phyloP scores from a whole-genome alignment of 2,797 vertebrate species.

The Rhinatrema bivittatum region DNA sequence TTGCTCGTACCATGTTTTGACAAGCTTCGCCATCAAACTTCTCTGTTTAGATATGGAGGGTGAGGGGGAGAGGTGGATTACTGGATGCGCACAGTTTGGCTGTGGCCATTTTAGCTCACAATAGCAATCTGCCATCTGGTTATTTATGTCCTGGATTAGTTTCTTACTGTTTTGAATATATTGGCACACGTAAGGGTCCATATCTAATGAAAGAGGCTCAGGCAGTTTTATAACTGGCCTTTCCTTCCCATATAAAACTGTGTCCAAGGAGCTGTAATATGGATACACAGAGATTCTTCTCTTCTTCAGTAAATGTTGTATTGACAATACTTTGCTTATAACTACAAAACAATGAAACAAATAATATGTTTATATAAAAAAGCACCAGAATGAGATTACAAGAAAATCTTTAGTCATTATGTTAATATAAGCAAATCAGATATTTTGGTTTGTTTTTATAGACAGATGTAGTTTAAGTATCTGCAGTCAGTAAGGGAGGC shows the following conservation, averaged over 20 bases:
- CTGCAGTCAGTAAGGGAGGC: too few relatives aligned
- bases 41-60: constrained; percentile 46
- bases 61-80: constrained; percentile 54
- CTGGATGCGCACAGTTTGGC: neutral
- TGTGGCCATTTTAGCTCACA: constrained; percentile 56
- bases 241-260: constrained; percentile 65
- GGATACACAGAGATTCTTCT: constrained; percentile 59
- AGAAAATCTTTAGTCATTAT: too few relatives aligned
- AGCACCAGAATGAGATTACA: too few relatives aligned
- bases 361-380: too few relatives aligned
- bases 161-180: constrained; percentile 52
- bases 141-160: constrained; percentile 39
- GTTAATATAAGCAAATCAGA: neutral
- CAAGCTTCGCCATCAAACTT: constrained; percentile 14
- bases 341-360: constrained; percentile 51
- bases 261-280: constrained; percentile 54
- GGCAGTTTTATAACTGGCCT: constrained; percentile 63
- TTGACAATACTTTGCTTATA: constrained; percentile 46
- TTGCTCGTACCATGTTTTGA: constrained; percentile 53
- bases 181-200: constrained; percentile 50
- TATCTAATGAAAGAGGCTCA: constrained; percentile 46
- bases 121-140: constrained; percentile 52
- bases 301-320: constrained; percentile 43
- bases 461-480: too few relatives aligned
- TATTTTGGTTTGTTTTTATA: neutral